Conservation (phyloP, 2,113 vertebrate species). For the Anhinga anhinga region DNA sequence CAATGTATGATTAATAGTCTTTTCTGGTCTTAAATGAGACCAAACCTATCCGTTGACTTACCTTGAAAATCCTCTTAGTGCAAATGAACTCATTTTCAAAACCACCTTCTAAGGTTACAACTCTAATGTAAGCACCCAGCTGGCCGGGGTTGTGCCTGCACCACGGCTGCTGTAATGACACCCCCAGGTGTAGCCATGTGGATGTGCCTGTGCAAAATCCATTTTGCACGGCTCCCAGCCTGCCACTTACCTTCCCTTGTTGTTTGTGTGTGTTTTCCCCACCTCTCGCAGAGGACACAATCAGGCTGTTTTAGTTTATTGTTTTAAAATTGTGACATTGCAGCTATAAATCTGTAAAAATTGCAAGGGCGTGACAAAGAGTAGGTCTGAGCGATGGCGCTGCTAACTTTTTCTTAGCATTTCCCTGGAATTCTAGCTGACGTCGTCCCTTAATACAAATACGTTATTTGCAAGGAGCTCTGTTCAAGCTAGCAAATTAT, state of each 20-base stretch:
- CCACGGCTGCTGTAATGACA: background rate
- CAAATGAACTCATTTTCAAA: constrained; percentile 27
- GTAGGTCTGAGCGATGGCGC: background rate
- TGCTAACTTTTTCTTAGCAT: background rate
- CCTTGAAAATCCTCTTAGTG: constrained; percentile 17
- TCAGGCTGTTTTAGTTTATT: background rate
- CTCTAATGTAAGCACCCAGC: background rate
- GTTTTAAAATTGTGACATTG: background rate
- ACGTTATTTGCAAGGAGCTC: background rate
- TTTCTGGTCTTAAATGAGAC: constrained; percentile 1
- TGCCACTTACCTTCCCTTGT: background rate
- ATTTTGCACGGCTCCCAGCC: rapidly evolving
- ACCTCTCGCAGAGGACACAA: background rate
- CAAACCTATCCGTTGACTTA: background rate
- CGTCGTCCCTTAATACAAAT: background rate
- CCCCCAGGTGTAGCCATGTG: background rate
- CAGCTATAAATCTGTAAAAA: background rate
- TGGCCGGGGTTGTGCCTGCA: background rate
- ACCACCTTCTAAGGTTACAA: background rate
- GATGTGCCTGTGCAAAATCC: background rate
- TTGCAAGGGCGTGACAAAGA: background rate
- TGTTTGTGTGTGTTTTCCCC: background rate
- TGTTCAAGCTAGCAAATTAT: constrained; percentile 18
- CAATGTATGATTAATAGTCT: background rate
- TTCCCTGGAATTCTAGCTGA: background rate